These are phyloP conservation scores for Coptodon rendalli DNA, from an alignment of 2,113 vertebrate genomes.

Conservation along the genomic window DNA sequence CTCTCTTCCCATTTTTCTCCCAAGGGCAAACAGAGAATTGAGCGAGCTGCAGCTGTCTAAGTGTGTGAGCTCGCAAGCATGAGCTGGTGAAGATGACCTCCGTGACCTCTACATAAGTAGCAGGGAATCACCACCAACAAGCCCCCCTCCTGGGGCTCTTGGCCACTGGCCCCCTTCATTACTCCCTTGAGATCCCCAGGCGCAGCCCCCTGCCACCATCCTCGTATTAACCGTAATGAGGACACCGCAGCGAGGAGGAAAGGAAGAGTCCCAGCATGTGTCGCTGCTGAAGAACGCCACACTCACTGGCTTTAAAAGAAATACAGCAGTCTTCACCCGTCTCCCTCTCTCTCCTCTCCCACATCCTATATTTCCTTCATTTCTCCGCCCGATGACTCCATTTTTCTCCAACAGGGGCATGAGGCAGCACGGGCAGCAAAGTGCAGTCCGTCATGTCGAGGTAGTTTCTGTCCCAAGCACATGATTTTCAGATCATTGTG, in stretches of 20 bases:
- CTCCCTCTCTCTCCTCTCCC: background rate
- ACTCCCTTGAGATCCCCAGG: slow-evolving; percentile 49
- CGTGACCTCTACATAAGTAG: slow-evolving; percentile 57
- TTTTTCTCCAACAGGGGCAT: background rate
- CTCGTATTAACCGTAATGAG: slow-evolving; percentile 56
- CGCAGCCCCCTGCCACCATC: slow-evolving; percentile 35
- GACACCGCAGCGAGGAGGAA: slow-evolving; percentile 19
- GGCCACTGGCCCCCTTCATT: slow-evolving; percentile 60
- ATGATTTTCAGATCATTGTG: slow-evolving; percentile 28
- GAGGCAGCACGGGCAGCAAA: background rate
- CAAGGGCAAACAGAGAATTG: slow-evolving; percentile 60
- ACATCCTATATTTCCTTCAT: background rate
- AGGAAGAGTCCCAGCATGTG: slow-evolving; percentile 8
- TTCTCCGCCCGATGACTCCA: background rate
- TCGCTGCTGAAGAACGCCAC: slow-evolving; percentile 10
- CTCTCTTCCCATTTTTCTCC: slow-evolving; percentile 52
- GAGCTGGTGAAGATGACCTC: slow-evolving; percentile 37
- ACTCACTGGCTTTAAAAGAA: background rate
- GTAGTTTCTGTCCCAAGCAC: slow-evolving; percentile 16
- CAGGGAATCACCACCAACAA: slow-evolving; percentile 58
- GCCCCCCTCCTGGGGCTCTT: slow-evolving; percentile 54
- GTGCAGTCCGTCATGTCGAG: slow-evolving; percentile 19
- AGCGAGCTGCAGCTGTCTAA: slow-evolving; percentile 45
- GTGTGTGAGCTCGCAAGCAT: background rate
- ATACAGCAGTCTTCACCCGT: background rate